Conservation (phyloP, 2,113 vertebrate species). For the Ailuropoda melanoleuca region DNA sequence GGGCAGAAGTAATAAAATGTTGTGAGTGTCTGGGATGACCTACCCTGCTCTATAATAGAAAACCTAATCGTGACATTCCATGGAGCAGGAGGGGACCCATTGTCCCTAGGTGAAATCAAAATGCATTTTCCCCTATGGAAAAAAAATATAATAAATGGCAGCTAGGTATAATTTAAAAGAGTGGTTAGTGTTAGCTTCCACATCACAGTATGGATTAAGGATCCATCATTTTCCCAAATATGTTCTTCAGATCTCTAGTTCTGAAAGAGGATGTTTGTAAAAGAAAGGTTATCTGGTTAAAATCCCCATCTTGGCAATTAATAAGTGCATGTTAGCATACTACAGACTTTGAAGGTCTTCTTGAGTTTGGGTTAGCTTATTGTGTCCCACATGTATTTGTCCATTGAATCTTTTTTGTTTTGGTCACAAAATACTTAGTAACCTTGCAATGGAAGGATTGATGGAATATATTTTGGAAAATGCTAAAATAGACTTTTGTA, state of each 20-base stretch:
- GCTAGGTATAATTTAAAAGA: conserved; percentile 34
- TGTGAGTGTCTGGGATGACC: neutral
- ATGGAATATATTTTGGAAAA: conserved; percentile 42
- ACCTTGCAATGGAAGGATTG: neutral
- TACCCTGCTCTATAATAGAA: neutral
- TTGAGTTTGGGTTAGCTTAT: conserved; percentile 28
- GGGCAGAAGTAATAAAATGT: neutral
- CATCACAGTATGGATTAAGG: conserved; percentile 18
- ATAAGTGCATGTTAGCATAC: conserved; percentile 15
- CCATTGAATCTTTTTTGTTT: neutral
- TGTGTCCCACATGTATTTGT: conserved; percentile 32
- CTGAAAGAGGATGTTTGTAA: conserved; percentile 36
- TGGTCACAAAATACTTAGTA: conserved; percentile 27
- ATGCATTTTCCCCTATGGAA: neutral
- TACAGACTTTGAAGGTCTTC: neutral
- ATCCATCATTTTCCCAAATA: conserved; percentile 35
- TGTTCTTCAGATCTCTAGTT: conserved; percentile 29
- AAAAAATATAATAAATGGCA: neutral
- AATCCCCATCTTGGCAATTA: neutral
- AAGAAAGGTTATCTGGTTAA: conserved; percentile 23
- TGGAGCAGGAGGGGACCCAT: neutral
- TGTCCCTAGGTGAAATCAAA: conserved; percentile 34
- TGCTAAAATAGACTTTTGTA: neutral
- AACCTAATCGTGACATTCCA: conserved; percentile 16
- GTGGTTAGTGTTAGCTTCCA: conserved; percentile 37